Percentiles rank a stretch among this genome's conserved stretches.
phyloP scores from a whole-genome alignment of 1,140 invertebrate genomes.

The Theocolax elegans region DNA sequence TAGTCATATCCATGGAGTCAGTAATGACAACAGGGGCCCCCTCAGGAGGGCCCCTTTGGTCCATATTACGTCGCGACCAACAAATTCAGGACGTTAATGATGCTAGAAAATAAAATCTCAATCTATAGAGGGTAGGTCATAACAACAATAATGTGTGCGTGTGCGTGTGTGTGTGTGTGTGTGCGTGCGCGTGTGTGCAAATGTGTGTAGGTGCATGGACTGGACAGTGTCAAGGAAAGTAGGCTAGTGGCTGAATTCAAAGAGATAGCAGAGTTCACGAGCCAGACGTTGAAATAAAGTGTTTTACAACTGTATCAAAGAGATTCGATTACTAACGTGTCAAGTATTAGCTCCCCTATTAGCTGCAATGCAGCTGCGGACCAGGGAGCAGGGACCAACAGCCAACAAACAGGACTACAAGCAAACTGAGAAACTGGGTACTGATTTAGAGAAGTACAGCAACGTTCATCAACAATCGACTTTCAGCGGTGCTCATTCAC shows the following conservation, averaged over 20 bases:
- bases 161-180: background rate
- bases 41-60: slow-evolving; percentile 65
- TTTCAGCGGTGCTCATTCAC: slow-evolving; percentile 32
- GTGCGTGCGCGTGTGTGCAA: background rate
- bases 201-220: slow-evolving; percentile 8
- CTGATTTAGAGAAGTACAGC: slow-evolving; percentile 27
- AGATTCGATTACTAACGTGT: slow-evolving; percentile 10
- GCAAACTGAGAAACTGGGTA: background rate
- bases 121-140: slow-evolving; percentile 5
- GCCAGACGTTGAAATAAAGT: background rate
- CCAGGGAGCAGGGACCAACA: background rate
- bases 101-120: slow-evolving; percentile 10
- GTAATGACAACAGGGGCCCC: slow-evolving; percentile 62
- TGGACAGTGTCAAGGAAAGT: slow-evolving; percentile 23
- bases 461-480: slow-evolving; percentile 42
- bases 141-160: slow-evolving; percentile 3
- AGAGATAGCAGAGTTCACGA: slow-evolving; percentile 1
- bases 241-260: slow-evolving; percentile 25
- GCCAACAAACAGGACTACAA: slow-evolving; percentile 13
- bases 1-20: slow-evolving; percentile 55
- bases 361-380: slow-evolving; percentile 4
- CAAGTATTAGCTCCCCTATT: background rate
- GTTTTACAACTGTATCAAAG: background rate
- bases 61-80: slow-evolving; percentile 49
- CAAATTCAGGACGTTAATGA: background rate